A percentile compares a stretch with the other conserved stretches of the same genome.
Evolutionary conservation across 2,888 invertebrate species (phyloP).

Genomic region (Pseudeuparius sepicola): DNA sequence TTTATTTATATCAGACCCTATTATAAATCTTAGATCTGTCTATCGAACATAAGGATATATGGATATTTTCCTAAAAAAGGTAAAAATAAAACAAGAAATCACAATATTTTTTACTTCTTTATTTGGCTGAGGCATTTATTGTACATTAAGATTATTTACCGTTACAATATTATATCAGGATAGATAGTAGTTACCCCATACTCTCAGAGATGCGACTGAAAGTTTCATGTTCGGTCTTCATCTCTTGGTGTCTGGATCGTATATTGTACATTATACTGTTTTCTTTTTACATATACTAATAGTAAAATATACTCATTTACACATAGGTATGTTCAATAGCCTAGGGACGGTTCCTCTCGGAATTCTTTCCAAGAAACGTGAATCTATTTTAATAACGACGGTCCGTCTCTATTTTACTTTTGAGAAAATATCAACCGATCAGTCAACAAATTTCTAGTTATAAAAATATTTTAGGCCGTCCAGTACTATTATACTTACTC

Average conservation of each 20-base stretch:
- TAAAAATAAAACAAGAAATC: too few species aligned
- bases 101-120: too few species aligned
- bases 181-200: conserved; percentile 36
- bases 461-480: conserved; percentile 40
- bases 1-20: too few species aligned
- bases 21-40: too few species aligned
- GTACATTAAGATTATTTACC: conserved; percentile 41
- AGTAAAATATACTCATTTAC: conserved; percentile 39
- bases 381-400: conserved; percentile 25
- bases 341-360: conserved; percentile 7
- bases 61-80: too few species aligned
- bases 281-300: conserved; percentile 30
- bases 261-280: conserved; percentile 28
- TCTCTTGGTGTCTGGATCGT: too few species aligned
- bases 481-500: conserved; percentile 27
- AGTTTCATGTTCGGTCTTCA: too few species aligned
- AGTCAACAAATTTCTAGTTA: conserved; percentile 35
- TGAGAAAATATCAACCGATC: conserved; percentile 34
- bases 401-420: conserved; percentile 25
- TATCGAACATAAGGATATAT: too few species aligned
- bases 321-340: conserved; percentile 30
- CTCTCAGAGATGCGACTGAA: too few species aligned
- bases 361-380: conserved; percentile 14
- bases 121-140: conserved; percentile 43
- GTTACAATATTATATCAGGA: conserved; percentile 39